These are phyloP conservation scores for Sternotherus odoratus DNA, from an alignment of 2,797 vertebrate genomes.

Conservation along the genomic window DNA sequence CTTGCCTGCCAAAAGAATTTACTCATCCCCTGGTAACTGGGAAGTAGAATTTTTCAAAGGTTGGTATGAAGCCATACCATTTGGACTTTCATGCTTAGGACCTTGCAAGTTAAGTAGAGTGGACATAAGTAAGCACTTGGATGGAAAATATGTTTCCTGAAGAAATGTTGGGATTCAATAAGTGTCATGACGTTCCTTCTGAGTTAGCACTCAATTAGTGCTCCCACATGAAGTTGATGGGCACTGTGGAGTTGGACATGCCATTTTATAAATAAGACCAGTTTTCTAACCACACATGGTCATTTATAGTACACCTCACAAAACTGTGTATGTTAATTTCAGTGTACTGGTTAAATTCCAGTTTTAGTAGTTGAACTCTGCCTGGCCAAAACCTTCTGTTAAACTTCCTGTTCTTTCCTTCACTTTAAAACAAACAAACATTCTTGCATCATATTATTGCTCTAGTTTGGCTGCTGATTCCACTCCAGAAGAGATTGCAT, in stretches of 20 bases:
- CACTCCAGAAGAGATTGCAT: not conserved
- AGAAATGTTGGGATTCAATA: not conserved
- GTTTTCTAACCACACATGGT: not conserved
- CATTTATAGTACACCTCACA: not conserved
- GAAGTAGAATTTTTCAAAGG: not conserved
- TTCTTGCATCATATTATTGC: not conserved
- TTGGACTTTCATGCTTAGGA: not conserved
- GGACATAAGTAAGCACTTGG: not conserved
- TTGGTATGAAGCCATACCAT: not conserved
- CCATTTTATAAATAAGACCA: not conserved
- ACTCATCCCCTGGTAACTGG: not conserved
- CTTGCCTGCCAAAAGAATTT: not conserved
- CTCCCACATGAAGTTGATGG: not conserved
- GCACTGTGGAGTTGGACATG: not conserved
- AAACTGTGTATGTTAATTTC: slow-evolving; percentile 18
- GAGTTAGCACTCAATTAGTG: not conserved
- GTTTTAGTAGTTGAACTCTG: not conserved
- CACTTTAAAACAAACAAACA: slow-evolving; percentile 7
- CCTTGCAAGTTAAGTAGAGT: not conserved
- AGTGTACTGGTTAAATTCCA: not conserved
- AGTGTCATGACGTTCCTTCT: not conserved
- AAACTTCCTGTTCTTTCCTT: not conserved
- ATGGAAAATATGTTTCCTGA: not conserved
- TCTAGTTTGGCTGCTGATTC: not conserved
- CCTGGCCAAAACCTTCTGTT: not conserved